These are phyloP conservation scores for Xestia xanthographa DNA, from an alignment of 2,888 invertebrate genomes.

Conservation along the genomic window DNA sequence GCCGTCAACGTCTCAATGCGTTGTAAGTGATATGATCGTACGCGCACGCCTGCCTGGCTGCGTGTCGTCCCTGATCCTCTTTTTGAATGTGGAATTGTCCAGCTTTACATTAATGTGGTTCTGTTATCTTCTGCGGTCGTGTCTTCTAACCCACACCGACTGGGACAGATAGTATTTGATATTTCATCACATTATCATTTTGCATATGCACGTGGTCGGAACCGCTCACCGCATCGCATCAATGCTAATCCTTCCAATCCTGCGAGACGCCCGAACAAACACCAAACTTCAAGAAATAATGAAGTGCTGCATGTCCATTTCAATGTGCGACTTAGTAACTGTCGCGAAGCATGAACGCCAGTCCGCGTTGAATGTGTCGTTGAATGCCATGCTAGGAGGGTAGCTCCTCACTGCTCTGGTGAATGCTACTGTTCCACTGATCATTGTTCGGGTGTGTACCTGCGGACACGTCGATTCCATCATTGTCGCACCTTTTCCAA, in stretches of 20 bases:
- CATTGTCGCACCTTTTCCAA: constrained; percentile 60
- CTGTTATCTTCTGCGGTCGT: constrained; percentile 82
- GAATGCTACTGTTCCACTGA: constrained; percentile 57
- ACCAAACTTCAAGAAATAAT: constrained; percentile 76
- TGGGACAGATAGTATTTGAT: constrained; percentile 83
- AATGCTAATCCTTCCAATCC: constrained; percentile 77
- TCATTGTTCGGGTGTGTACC: constrained; percentile 64
- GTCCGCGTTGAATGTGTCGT: constrained; percentile 71
- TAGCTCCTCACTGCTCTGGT: constrained; percentile 66
- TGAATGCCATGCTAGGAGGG: constrained; percentile 68
- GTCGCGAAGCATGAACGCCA: constrained; percentile 81
- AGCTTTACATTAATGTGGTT: constrained; percentile 85
- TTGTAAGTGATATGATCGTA: constrained; percentile 90
- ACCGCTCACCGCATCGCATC: constrained; percentile 80
- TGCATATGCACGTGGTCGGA: constrained; percentile 84
- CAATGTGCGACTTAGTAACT: constrained; percentile 69
- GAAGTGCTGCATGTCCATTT: constrained; percentile 82
- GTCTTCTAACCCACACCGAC: constrained; percentile 84
- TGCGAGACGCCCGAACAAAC: constrained; percentile 71
- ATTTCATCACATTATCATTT: constrained; percentile 81
- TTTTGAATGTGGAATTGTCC: constrained; percentile 84
- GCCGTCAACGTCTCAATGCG: constrained; percentile 93
- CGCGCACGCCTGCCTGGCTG: constrained; percentile 80
- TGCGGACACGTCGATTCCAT: constrained; percentile 63
- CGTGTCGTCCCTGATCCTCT: constrained; percentile 78